Base-by-base conservation (phyloP, 2,888 invertebrate species). In the Stenodera caucasica region DNA sequence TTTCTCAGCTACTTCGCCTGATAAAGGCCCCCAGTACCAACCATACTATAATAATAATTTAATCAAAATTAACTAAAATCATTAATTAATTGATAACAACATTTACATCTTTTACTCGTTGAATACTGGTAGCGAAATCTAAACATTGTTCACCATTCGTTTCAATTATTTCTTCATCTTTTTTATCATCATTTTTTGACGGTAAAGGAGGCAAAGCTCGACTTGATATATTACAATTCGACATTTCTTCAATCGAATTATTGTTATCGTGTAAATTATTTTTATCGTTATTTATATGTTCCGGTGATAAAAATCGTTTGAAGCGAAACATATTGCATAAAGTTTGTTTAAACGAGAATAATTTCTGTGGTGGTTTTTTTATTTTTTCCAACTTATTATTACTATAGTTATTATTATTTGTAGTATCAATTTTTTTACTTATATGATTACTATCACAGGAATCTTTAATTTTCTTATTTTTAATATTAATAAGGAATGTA, bases 11-110 rank as follows among this genome's bases (percentile, higher is more conserved):
- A 91, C 90, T 80, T 94, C 94, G 57, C 94, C 92, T 23, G 94
- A 92, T 74, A 96, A 87, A 33, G 95, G 94, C 63, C 96, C 96
- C 96, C 96, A 96, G 78, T 96, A 96, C 96, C 96, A 96, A 49
- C 94, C 95, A 78, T 92, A 94, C 94, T 94, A 78, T 68, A 80
- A 84, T 74, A 2, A 9, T 32, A 11, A 60, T n/a, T n/a, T n/a
- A n/a, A n/a, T n/a, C n/a, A n/a, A n/a, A n/a, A n/a, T n/a, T n/a
- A n/a, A n/a, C n/a, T n/a, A 40, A 23, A 33, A 40, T 11, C 4
- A 26, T 14, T 26, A 21, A 45, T 0, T 9, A 23, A 29, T 29
- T 29, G 8, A 29, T 6, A 23, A 23, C 6, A 7, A 15, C 5
- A 50, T 91, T 86, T 83, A 94, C 94, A 83, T 95, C 94, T 85